Percentiles rank a stretch among this genome's conserved stretches.
phyloP scores from a whole-genome alignment of 2,888 invertebrate genomes.

The Oligia strigilis region DNA sequence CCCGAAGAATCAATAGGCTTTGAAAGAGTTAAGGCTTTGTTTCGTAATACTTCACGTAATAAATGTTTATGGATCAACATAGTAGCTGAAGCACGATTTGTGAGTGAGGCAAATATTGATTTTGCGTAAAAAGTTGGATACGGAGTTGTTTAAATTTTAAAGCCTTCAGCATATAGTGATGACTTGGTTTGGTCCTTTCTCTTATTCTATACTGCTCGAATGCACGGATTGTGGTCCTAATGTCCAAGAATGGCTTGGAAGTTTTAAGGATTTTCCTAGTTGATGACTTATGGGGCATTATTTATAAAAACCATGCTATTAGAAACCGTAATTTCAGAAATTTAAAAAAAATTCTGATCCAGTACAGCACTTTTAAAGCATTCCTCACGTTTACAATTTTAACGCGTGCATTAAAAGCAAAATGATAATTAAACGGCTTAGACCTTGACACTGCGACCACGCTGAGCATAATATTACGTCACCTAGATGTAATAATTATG shows the following conservation, averaged over 20 bases:
- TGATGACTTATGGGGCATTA: background rate
- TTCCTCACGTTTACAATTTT: background rate
- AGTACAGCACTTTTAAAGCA: too few relatives aligned
- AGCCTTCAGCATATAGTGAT: too few relatives aligned
- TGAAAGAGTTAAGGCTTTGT: conserved; percentile 27
- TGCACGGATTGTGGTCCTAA: background rate
- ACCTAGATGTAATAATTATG: conserved; percentile 57
- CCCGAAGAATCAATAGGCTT: conserved; percentile 43
- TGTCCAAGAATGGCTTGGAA: too few relatives aligned
- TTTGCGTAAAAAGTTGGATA: conserved; percentile 22
- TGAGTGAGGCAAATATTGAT: conserved; percentile 29
- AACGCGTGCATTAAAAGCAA: conserved; percentile 31
- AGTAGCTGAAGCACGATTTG: conserved; percentile 22
- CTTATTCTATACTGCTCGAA: background rate
- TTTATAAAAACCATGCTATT: background rate
- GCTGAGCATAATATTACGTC: conserved; percentile 60
- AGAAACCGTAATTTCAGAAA: background rate
- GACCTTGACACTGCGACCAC: conserved; percentile 73
- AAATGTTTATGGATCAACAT: conserved; percentile 29
- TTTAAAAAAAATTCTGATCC: background rate
- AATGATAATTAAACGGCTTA: conserved; percentile 46
- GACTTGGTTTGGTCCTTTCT: background rate
- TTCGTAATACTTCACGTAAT: conserved; percentile 28
- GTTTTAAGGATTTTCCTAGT: background rate
- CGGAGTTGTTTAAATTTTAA: background rate